phyloP scores from a whole-genome alignment of 2,797 vertebrate species.

The Gymnothorax reevesii region DNA sequence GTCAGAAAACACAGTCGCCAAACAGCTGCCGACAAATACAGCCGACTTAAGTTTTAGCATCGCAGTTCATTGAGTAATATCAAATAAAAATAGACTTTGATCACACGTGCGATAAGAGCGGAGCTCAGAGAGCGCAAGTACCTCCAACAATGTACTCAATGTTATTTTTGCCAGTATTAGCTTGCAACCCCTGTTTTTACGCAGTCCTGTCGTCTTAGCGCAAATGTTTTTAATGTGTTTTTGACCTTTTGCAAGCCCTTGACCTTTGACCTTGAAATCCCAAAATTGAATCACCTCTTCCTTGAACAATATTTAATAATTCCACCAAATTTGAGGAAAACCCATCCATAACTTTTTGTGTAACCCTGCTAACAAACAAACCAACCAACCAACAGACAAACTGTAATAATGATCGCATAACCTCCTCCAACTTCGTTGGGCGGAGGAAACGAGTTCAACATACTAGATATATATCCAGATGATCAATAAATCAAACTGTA shows the following conservation, averaged over 20 bases:
- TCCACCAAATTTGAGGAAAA: no score
- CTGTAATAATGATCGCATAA: not conserved
- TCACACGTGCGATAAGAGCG: not conserved
- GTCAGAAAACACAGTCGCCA: not conserved
- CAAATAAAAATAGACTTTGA: not conserved
- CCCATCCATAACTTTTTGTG: no score
- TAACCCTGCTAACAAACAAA: not conserved
- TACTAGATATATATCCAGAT: not conserved
- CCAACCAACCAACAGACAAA: not conserved
- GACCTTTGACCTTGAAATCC: not conserved
- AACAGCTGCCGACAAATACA: not conserved
- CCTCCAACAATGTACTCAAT: no score
- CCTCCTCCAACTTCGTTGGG: no score
- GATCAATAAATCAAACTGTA: not conserved
- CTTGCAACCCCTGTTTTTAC: no score
- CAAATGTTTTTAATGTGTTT: no score
- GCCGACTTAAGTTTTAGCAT: not conserved
- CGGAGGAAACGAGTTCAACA: not conserved
- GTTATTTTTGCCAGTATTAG: no score
- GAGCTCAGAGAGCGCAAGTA: no score
- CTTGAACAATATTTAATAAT: no score
- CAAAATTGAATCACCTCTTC: no score
- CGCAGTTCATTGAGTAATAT: not conserved
- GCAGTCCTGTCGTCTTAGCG: no score
- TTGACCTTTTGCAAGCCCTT: no score